phyloP scores from a whole-genome alignment of 1,140 invertebrate genomes.

The Mya arenaria region DNA sequence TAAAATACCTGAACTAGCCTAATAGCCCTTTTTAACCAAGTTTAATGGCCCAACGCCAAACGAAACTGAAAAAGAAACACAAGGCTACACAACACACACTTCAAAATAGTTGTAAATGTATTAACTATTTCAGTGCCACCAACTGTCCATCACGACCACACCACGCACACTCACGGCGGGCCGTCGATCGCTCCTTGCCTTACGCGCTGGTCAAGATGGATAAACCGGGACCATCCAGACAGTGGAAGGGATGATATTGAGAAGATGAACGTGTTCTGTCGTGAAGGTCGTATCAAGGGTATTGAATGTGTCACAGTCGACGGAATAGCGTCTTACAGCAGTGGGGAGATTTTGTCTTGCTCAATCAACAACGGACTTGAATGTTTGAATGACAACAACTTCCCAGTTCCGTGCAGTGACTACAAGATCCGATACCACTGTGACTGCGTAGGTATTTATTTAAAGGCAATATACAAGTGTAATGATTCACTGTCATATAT shows the following conservation, averaged over 20 bases:
- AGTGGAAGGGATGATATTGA: constrained; percentile 64
- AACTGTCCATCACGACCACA: too few species aligned
- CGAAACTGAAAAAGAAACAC: too few species aligned
- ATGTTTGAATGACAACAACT: constrained; percentile 66
- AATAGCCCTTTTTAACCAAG: too few species aligned
- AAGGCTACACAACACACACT: too few species aligned
- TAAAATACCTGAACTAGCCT: too few species aligned
- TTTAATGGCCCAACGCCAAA: too few species aligned
- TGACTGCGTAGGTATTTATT: constrained; percentile 5
- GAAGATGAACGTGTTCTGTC: constrained; percentile 56
- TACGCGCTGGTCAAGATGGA: constrained; percentile 62
- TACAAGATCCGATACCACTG: constrained; percentile 79
- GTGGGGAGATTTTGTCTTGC: constrained; percentile 65
- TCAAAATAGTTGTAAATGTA: too few species aligned
- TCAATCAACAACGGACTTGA: constrained; percentile 59
- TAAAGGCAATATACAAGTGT: too few species aligned
- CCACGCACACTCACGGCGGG: too few species aligned
- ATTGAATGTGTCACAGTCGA: constrained; percentile 63
- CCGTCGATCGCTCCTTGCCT: too few species aligned
- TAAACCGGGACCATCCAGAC: constrained; percentile 62
- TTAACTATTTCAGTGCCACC: too few species aligned
- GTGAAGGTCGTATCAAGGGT: constrained; percentile 60
- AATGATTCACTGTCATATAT: too few species aligned
- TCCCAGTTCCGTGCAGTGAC: constrained; percentile 75
- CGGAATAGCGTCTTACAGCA: constrained; percentile 58